Conservation (phyloP, 2,113 vertebrate species). For the Dromas ardeola region DNA sequence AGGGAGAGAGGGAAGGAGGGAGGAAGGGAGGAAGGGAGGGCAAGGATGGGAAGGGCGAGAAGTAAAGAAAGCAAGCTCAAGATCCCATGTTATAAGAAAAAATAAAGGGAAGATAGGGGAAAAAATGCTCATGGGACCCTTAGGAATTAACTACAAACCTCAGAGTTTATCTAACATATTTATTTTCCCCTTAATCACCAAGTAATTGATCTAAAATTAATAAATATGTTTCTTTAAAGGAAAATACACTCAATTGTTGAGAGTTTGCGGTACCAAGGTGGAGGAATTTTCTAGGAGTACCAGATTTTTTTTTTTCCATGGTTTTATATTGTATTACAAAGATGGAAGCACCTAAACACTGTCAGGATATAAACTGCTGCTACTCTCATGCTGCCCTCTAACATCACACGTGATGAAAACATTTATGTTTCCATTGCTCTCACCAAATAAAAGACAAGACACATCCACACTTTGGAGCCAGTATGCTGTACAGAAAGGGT, state of each 20-base stretch:
- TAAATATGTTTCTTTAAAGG: conserved; percentile 48
- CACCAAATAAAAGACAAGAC: not conserved
- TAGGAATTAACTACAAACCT: conserved; percentile 33
- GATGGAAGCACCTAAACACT: not conserved
- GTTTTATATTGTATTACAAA: not conserved
- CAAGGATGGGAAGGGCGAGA: rapidly evolving
- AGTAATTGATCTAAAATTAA: conserved; percentile 29
- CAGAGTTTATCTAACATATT: conserved; percentile 32
- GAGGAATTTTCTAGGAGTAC: not conserved
- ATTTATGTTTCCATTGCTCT: not conserved
- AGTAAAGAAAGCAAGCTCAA: not conserved
- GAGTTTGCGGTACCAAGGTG: conserved; percentile 28
- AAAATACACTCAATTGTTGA: conserved; percentile 10
- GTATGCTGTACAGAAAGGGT: not conserved
- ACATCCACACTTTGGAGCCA: not conserved
- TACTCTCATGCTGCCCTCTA: not conserved
- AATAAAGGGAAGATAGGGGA: not conserved
- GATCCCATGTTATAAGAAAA: not conserved
- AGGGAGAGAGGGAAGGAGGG: not conserved
- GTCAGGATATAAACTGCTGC: not conserved
- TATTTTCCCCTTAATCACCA: not conserved
- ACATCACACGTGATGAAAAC: not conserved
- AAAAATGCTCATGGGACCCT: not conserved
- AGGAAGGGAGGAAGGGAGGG: not conserved
- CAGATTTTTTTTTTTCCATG: not conserved